Base-by-base conservation (phyloP, 2,888 invertebrate species). In the Dioctria linearis region DNA sequence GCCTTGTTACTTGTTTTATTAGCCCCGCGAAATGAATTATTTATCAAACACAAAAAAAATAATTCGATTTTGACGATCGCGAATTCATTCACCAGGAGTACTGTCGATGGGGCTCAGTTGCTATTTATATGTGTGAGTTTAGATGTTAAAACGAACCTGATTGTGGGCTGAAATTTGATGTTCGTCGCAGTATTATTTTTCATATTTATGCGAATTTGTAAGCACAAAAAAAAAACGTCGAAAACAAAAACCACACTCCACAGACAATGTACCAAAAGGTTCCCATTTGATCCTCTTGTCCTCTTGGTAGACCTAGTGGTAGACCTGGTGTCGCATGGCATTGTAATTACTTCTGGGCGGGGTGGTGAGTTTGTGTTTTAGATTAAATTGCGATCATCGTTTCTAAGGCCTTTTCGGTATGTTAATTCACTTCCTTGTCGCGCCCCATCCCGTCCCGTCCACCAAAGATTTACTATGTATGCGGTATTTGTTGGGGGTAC, bases 281-380 rank as follows among this genome's bases (percentile, higher is more conserved):
- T 63, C 51, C 63, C 46, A 8, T 9, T 39, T 39, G 61, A 49
- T 46, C 76, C 61, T 37, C 9, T 61, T 25, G 25, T 25, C 25
- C 25, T 25, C 25, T 25, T 25, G 25, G 25, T 25, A 25, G 25
- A 25, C 25, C 25, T 25, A 2, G 25, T 25, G 49, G 25, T 40
- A 76, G 76, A 76, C 76, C 76, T 63, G 61, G 63, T 63, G 63
- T 76, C 76, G 76, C 63, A 76, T 76, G 61, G 76, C 76, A 76
- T 76, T 49, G 40, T 37, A 76, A 76, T 76, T 63, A 76, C 76
- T 76, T 42, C 49, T 46, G 5, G 49, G 63, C 37, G 46, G 46
- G 63, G 54, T 11, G 2, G 5, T 46, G 67, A 6, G 4, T 46
- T 13, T 25, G 9, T 59, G 2, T 57, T 46, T 46, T 40, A 40